Evolutionary conservation across 1,140 invertebrate genomes (phyloP).

Genomic region (Aporrectodea caliginosa): DNA sequence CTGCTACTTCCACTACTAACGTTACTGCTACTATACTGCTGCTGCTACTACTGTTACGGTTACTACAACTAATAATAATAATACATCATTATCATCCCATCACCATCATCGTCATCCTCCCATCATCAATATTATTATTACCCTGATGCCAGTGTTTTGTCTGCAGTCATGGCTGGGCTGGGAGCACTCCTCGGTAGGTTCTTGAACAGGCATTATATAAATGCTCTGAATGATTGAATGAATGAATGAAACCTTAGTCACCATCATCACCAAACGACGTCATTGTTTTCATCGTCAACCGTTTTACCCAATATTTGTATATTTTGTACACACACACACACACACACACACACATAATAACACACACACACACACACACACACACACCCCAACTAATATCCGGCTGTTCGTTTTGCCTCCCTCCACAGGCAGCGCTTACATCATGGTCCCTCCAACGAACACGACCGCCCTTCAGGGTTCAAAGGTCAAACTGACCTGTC

Average conservation of each 20-base stretch:
- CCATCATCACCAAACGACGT: too few relatives aligned
- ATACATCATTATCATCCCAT: not conserved
- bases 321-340: too few relatives aligned
- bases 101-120: too few relatives aligned
- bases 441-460: constrained; percentile 84
- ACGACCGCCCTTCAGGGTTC: constrained; percentile 92
- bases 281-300: too few relatives aligned
- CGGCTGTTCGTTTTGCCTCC: too few relatives aligned
- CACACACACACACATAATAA: too few relatives aligned
- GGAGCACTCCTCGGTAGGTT: not conserved
- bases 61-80: not conserved
- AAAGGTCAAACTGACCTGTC: constrained; percentile 87
- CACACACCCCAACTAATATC: too few relatives aligned
- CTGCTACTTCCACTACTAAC: not conserved
- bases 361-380: too few relatives aligned
- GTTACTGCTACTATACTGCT: not conserved
- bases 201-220: not conserved
- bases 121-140: too few relatives aligned
- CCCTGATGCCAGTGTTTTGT: not conserved
- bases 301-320: too few relatives aligned
- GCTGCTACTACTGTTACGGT: not conserved
- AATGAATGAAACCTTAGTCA: not conserved
- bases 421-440: constrained; percentile 81
- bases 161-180: not conserved
- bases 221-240: not conserved